A percentile compares a stretch with the other conserved stretches of the same genome.
phyloP scores from a whole-genome alignment of 1,140 invertebrate genomes.

The Diachasmimorpha longicaudata region DNA sequence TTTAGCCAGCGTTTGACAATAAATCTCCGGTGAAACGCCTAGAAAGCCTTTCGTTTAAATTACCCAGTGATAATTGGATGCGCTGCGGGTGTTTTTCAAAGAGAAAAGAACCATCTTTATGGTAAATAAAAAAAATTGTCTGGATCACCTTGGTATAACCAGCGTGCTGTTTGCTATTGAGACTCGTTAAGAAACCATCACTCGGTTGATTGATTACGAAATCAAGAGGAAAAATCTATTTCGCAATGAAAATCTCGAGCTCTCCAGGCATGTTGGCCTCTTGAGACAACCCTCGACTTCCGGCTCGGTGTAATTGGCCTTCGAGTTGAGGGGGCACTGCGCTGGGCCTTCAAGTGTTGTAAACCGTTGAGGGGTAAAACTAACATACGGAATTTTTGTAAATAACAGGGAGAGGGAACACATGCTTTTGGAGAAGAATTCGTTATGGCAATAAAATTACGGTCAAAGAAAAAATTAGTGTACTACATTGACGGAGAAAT shows the following conservation, averaged over 20 bases:
- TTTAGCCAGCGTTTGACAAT: background rate
- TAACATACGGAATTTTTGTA: background rate
- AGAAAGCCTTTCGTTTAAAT: slow-evolving; percentile 12
- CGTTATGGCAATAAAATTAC: too few relatives aligned
- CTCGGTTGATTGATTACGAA: background rate
- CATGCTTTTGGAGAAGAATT: background rate
- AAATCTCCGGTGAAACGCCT: background rate
- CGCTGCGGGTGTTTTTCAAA: slow-evolving; percentile 5
- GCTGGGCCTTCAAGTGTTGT: background rate
- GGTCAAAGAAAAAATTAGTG: too few relatives aligned
- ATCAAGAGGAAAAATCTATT: background rate
- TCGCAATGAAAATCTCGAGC: background rate
- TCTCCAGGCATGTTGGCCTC: background rate
- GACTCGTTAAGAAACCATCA: background rate
- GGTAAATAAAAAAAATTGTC: background rate
- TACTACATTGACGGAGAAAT: too few relatives aligned
- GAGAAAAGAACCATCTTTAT: background rate
- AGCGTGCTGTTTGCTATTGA: background rate
- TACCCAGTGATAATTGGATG: slow-evolving; percentile 10
- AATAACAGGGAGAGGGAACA: background rate
- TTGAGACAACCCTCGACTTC: slow-evolving; percentile 10
- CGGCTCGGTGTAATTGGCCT: background rate
- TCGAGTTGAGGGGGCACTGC: background rate
- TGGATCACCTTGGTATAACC: background rate
- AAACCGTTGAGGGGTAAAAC: background rate